Percentiles rank a stretch among this genome's conserved stretches.
Conservation (phyloP, 2,113 vertebrate genomes). For the Nibea albiflora region DNA sequence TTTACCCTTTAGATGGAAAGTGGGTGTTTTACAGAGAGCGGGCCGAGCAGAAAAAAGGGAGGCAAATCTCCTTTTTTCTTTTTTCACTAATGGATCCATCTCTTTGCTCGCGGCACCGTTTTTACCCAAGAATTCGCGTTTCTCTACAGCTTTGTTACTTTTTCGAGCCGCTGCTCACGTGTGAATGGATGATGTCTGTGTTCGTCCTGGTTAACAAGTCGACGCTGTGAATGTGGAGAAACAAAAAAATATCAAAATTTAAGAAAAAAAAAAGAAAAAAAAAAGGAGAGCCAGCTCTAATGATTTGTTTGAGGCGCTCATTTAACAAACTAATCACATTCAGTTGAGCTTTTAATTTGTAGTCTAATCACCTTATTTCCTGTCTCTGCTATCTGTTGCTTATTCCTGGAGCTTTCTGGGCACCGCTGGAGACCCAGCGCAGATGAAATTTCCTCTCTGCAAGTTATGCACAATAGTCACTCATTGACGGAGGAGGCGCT, state of each 20-base stretch:
- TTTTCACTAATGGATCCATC: slow-evolving; percentile 48
- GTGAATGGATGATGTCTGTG: slow-evolving; percentile 1
- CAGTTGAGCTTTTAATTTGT: slow-evolving; percentile 44
- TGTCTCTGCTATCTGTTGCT: slow-evolving; percentile 38
- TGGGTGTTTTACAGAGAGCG: slow-evolving; percentile 17
- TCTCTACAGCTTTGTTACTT: slow-evolving; percentile 59
- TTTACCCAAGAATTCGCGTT: slow-evolving; percentile 23
- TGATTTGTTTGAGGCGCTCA: slow-evolving; percentile 74
- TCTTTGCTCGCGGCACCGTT: slow-evolving; percentile 12
- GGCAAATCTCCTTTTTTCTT: neutral
- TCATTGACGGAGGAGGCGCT: slow-evolving; percentile 71
- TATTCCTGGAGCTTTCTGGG: slow-evolving; percentile 46
- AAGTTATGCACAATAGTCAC: slow-evolving; percentile 70
- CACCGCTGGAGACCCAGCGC: slow-evolving; percentile 46
- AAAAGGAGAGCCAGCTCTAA: slow-evolving; percentile 78
- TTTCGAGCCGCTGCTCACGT: slow-evolving; percentile 26
- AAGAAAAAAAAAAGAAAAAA: neutral
- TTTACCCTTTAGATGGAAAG: slow-evolving; percentile 25
- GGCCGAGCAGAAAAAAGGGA: slow-evolving; percentile 22
- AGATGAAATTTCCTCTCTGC: slow-evolving; percentile 20
- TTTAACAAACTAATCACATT: slow-evolving; percentile 48
- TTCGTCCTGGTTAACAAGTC: slow-evolving; percentile 79
- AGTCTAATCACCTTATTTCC: slow-evolving; percentile 19
- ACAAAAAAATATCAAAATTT: neutral
- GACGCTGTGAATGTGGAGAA: slow-evolving; percentile 80